Evolutionary conservation across 2,888 invertebrate genomes (phyloP).

Genomic region (Sesia apiformis): DNA sequence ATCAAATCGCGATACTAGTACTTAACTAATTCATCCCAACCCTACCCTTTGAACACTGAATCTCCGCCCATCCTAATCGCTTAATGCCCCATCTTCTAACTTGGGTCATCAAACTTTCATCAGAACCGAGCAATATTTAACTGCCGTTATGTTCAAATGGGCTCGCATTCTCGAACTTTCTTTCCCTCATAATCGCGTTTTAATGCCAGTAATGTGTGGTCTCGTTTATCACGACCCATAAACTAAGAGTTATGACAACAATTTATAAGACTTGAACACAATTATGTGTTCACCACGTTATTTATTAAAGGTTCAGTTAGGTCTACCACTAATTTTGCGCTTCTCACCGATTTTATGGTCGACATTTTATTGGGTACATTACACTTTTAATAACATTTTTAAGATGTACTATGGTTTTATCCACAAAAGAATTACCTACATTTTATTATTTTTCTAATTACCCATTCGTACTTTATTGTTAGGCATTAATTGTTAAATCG

Average conservation of each 20-base stretch:
- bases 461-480: no score
- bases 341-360: not conserved
- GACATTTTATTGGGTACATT: no score
- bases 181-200: slow-evolving; percentile 4
- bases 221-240: slow-evolving; percentile 4
- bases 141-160: slow-evolving; percentile 4
- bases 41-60: not conserved
- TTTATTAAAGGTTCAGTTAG: slow-evolving; percentile 2
- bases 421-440: no score
- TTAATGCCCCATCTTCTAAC: slow-evolving; percentile 9
- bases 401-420: no score
- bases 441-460: no score
- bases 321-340: slow-evolving; percentile 5
- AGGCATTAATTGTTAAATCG: no score
- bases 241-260: slow-evolving; percentile 8
- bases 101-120: slow-evolving; percentile 11
- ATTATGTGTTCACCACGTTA: slow-evolving; percentile 1
- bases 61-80: slow-evolving; percentile 5
- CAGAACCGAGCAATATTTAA: slow-evolving; percentile 7
- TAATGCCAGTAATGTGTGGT: slow-evolving; percentile 1
- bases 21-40: no score
- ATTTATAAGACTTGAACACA: slow-evolving; percentile 6
- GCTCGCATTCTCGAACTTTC: not conserved
- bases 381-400: no score
- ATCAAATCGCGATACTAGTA: no score